A percentile compares a stretch with the other conserved stretches of the same genome.
Conservation (phyloP, 2,888 invertebrate species). For the Stenodema calcarata region DNA sequence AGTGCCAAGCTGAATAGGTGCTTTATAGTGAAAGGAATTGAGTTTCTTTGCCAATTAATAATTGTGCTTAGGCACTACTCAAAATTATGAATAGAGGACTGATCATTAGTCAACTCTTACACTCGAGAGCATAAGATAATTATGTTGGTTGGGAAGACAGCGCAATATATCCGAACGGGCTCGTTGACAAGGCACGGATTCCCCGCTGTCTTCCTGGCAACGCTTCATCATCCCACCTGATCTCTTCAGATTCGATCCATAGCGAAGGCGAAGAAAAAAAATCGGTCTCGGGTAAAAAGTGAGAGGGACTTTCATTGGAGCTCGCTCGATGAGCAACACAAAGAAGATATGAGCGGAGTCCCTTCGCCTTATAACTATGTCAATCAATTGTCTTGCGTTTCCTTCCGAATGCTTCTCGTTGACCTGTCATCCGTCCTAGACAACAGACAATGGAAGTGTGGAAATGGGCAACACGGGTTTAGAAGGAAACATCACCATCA, state of each 20-base stretch:
- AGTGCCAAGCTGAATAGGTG: too few species aligned
- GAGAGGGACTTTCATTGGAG: slow-evolving; percentile 17
- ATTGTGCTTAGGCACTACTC: too few species aligned
- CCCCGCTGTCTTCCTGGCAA: background rate
- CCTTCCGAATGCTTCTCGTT: slow-evolving; percentile 7
- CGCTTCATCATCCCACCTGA: background rate
- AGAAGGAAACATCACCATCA: slow-evolving; percentile 6
- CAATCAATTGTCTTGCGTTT: slow-evolving; percentile 19
- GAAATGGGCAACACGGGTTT: background rate
- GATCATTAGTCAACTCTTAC: too few species aligned
- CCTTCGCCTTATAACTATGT: slow-evolving; percentile 15
- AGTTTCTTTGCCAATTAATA: too few species aligned
- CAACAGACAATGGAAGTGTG: background rate
- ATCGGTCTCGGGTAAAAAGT: slow-evolving; percentile 5
- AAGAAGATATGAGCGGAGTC: background rate
- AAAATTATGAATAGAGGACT: too few species aligned
- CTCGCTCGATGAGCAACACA: background rate
- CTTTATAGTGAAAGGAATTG: too few species aligned
- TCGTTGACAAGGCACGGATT: background rate
- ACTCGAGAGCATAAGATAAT: background rate
- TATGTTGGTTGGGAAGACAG: background rate
- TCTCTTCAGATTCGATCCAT: background rate
- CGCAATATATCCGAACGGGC: background rate
- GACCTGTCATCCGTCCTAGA: background rate
- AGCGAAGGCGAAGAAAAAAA: background rate